Percentiles rank a stretch among this genome's conserved stretches.
These are phyloP conservation scores for Planiliza haematocheilus DNA, from an alignment of 2,113 vertebrate species.

Conservation along the genomic window DNA sequence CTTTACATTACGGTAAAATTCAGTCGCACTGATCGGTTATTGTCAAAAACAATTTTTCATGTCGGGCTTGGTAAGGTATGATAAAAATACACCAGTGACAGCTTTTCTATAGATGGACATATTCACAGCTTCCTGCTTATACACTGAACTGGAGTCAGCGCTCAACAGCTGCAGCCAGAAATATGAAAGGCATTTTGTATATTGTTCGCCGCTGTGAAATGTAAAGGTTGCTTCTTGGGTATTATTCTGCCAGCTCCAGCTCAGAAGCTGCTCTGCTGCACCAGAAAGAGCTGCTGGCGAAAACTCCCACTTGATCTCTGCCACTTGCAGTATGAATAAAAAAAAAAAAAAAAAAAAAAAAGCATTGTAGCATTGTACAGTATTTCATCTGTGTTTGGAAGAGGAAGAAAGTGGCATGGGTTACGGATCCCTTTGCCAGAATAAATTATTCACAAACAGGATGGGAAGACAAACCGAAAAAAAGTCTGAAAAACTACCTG, in stretches of 20 bases:
- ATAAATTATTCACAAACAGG: constrained; percentile 13
- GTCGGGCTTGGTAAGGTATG: background rate
- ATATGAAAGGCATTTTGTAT: constrained; percentile 31
- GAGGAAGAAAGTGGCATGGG: constrained; percentile 18
- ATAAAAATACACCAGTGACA: constrained; percentile 15
- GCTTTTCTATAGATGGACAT: constrained; percentile 1
- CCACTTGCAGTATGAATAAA: constrained; percentile 41
- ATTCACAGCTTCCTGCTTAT: constrained; percentile 23
- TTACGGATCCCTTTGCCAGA: constrained; percentile 21
- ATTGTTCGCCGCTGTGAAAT: constrained; percentile 27
- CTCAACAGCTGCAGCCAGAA: constrained; percentile 11
- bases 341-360: constrained; percentile 43
- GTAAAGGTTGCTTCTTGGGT: constrained; percentile 27
- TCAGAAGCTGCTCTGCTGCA: constrained; percentile 30
- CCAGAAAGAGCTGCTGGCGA: constrained; percentile 32
- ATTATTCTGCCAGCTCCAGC: constrained; percentile 43
- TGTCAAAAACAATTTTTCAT: constrained; percentile 36
- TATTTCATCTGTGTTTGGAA: constrained; percentile 46
- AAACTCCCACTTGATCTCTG: constrained; percentile 57
- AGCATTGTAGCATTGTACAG: too few relatives aligned
- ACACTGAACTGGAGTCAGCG: constrained; percentile 37
- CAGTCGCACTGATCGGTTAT: constrained; percentile 36
- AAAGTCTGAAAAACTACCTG: too few relatives aligned
- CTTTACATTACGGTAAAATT: constrained; percentile 26
- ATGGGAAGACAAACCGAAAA: constrained; percentile 12